Evolutionary conservation across 2,888 invertebrate species (phyloP), one percentile per base, ranked within the genome.

Genomic region (Clanis bilineata): DNA sequence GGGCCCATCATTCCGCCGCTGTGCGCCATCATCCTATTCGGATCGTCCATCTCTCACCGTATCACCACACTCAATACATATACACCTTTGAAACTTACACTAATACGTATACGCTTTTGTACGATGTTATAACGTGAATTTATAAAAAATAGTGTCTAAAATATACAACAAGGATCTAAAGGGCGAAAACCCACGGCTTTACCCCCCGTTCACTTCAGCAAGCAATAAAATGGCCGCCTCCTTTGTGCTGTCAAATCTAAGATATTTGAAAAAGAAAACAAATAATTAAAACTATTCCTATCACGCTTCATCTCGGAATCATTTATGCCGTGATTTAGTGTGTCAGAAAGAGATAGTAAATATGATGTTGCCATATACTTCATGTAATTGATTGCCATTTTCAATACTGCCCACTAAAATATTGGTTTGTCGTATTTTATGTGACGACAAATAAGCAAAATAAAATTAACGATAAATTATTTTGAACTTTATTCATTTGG

Each of bases 21-120:
- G 84, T 95, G 95, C 81, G 96, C 96, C 96, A 96, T 96, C 96
- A 96, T 96, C 83, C 96, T 94, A 85, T 94, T 95, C 60, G 95
- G 95, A 93, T 96, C 96, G 89, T 96, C 96, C 96, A 96, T 96
- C 82, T 82, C 79, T 79, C 66, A 64, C 70, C 32, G 58, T 39
- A 59, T 28, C 43, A 41, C 32, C 62, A 64, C 67, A 65, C 66
- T 86, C 79, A 86, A 80, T 80, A 76, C 85, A 88, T 86, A 82
- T 79, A 87, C 77, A 79, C 70, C 69, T 77, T 70, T 77, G 73
- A 79, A 77, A 69, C 78, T 87, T 85, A 88, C 72, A 80, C 86
- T 89, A 86, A 77, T 77, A 86, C 91, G 91, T 92, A 90, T 92
- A 92, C 91, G 67, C 71, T 73, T 88, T 90, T 90, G 90, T 90